A percentile compares a stretch with the other conserved stretches of the same genome.
These are phyloP conservation scores for Campoletis sonorensis DNA, from an alignment of 1,140 invertebrate genomes.

Conservation along the genomic window DNA sequence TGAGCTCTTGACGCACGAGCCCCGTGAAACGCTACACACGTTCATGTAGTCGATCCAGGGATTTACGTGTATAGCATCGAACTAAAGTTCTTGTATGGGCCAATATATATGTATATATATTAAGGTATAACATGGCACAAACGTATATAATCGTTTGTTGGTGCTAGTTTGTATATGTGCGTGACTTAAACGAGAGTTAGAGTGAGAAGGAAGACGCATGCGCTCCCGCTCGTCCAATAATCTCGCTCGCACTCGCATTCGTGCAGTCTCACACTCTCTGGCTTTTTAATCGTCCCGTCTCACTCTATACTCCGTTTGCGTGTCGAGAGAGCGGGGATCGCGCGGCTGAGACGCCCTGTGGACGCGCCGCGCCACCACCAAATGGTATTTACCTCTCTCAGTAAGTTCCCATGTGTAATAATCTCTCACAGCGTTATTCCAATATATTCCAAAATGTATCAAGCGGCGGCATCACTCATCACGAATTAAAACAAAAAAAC, in stretches of 20 bases:
- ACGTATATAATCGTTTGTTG: neutral
- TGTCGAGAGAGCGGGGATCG: neutral
- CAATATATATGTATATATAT: neutral
- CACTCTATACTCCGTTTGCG: neutral
- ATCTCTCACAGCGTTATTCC: slow-evolving; percentile 1
- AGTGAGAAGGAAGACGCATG: slow-evolving; percentile 30
- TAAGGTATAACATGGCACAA: neutral
- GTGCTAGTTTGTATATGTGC: slow-evolving; percentile 6
- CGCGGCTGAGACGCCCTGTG: neutral
- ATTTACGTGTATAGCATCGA: slow-evolving; percentile 6
- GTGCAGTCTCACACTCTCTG: neutral
- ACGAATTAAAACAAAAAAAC: neutral
- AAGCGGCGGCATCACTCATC: neutral
- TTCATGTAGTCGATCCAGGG: slow-evolving; percentile 11
- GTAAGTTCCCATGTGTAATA: slow-evolving; percentile 13
- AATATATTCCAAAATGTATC: slow-evolving; percentile 17
- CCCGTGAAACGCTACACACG: slow-evolving; percentile 20
- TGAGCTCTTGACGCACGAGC: slow-evolving; percentile 21
- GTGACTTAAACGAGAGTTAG: slow-evolving; percentile 10
- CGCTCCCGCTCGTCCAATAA: slow-evolving; percentile 5
- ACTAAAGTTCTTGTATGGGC: neutral
- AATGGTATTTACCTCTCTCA: slow-evolving; percentile 25
- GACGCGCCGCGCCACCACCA: slow-evolving; percentile 16
- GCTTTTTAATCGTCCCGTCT: neutral
- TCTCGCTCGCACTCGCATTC: slow-evolving; percentile 23